Percentiles rank a stretch among this genome's conserved stretches.
Evolutionary conservation across 2,113 vertebrate genomes (phyloP).

Genomic region (Sprattus sprattus): DNA sequence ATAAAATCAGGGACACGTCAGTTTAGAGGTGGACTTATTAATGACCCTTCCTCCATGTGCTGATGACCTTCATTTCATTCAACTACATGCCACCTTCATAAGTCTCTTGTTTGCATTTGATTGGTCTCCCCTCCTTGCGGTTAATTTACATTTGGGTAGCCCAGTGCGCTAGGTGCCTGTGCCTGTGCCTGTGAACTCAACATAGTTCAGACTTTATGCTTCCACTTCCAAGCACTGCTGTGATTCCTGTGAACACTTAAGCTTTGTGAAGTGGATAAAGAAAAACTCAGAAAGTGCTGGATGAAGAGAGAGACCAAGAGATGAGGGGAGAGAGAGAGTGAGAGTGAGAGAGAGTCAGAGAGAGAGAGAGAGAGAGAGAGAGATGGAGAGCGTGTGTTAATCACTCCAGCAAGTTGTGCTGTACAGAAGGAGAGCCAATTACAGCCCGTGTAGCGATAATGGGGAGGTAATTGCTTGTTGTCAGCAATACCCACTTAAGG

Average conservation of each 20-base stretch:
- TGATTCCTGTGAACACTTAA: background rate
- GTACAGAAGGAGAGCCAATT: slow-evolving; percentile 61
- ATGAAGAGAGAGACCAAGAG: background rate
- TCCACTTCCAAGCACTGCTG: background rate
- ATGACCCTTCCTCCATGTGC: background rate
- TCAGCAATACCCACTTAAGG: slow-evolving; percentile 59
- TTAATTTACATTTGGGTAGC: background rate
- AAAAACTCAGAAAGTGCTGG: background rate
- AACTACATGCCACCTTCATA: background rate
- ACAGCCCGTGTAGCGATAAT: slow-evolving; percentile 66
- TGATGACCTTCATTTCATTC: background rate
- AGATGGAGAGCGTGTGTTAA: slow-evolving; percentile 16
- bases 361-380: background rate
- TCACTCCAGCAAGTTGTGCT: slow-evolving; percentile 32
- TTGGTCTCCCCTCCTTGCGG: background rate
- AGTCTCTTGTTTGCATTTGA: background rate
- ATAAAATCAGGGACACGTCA: background rate
- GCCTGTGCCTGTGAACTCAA: background rate
- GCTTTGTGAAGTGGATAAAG: background rate
- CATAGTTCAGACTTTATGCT: background rate
- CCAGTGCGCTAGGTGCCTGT: background rate
- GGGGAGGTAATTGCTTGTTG: slow-evolving; percentile 65
- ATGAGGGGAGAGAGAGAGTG: background rate
- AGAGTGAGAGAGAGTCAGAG: background rate
- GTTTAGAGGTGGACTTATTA: background rate